These are phyloP conservation scores for Diloba caeruleocephala DNA, from an alignment of 2,888 invertebrate species.

Conservation along the genomic window DNA sequence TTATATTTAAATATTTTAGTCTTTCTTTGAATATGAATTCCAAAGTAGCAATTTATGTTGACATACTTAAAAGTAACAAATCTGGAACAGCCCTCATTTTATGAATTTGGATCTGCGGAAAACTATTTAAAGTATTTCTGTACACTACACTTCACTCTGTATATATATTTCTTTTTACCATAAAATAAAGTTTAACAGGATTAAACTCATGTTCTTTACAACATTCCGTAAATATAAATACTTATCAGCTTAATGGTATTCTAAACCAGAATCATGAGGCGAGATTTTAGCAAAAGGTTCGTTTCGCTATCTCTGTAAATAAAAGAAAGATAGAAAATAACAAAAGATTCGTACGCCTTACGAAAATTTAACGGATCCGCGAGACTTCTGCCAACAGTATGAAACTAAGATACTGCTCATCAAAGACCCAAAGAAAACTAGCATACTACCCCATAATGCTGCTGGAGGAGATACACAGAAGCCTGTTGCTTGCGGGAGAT, in stretches of 20 bases:
- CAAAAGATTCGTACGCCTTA: conserved; percentile 46
- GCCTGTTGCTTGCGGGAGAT: conserved; percentile 83
- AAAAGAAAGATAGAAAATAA: conserved; percentile 24
- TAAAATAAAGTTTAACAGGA: no score
- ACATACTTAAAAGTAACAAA: no score
- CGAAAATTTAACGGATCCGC: conserved; percentile 71
- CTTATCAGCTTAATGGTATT: conserved; percentile 37
- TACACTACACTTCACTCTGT: no score
- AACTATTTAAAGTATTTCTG: not conserved
- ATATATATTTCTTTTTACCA: no score
- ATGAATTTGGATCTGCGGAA: no score
- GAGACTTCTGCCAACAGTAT: conserved; percentile 80
- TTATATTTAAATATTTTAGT: conserved; percentile 36
- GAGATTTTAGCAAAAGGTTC: conserved; percentile 15
- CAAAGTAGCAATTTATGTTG: not conserved
- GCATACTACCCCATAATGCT: conserved; percentile 90
- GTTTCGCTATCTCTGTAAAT: conserved; percentile 22
- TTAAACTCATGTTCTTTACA: conserved; percentile 4
- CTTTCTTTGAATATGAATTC: no score
- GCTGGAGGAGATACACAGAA: conserved; percentile 91
- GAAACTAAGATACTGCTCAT: conserved; percentile 84
- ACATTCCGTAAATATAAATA: conserved; percentile 34
- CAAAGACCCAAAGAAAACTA: conserved; percentile 90
- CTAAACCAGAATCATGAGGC: conserved; percentile 8
- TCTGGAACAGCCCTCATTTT: no score